A percentile compares a stretch with the other conserved stretches of the same genome.
phyloP scores from a whole-genome alignment of 2,888 invertebrate genomes.

The Mycalesis mineus region DNA sequence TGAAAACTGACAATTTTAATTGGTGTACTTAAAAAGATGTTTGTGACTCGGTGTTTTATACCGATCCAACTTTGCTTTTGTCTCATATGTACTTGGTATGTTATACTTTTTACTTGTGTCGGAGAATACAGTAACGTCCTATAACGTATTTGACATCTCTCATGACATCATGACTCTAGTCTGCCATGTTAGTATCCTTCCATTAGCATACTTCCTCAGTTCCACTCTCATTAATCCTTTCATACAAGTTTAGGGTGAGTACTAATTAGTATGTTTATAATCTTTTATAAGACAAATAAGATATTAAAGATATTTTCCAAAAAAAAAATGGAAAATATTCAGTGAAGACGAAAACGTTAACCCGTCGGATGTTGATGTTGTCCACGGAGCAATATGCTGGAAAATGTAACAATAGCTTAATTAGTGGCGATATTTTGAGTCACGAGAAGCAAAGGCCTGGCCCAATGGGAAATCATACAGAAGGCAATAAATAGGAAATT shows the following conservation, averaged over 20 bases:
- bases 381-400: neutral
- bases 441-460: constrained; percentile 9
- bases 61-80: too few relatives aligned
- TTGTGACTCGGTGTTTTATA: neutral
- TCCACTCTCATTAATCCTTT: too few relatives aligned
- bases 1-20: neutral
- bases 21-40: neutral
- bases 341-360: neutral
- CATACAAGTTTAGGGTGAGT: too few relatives aligned
- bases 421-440: constrained; percentile 12
- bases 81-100: too few relatives aligned
- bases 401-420: constrained; percentile 12
- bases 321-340: neutral
- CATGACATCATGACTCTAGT: too few relatives aligned
- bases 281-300: too few relatives aligned
- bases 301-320: neutral
- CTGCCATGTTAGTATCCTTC: too few relatives aligned
- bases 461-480: constrained; percentile 40
- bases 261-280: too few relatives aligned
- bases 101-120: too few relatives aligned
- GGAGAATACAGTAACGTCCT: too few relatives aligned
- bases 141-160: too few relatives aligned
- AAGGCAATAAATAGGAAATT: constrained; percentile 39
- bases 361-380: neutral
- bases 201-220: too few relatives aligned